Base-by-base conservation (phyloP, 2,797 vertebrate genomes). In the Sebastes diaconus region DNA sequence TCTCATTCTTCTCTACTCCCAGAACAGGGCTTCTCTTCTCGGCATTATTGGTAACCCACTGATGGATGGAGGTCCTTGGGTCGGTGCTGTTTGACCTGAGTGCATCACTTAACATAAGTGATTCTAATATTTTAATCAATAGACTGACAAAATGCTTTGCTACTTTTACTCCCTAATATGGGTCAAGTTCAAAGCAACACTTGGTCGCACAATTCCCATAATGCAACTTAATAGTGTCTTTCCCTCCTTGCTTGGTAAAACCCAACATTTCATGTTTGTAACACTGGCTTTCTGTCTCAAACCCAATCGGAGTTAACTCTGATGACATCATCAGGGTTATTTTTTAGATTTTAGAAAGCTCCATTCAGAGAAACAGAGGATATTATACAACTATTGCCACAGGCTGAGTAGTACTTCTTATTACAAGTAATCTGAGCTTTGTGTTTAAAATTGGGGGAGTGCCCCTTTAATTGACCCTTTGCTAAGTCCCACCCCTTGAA, bases 71-170 rank as follows among this genome's bases (percentile, higher is more conserved):
- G 63, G 20, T 25, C 22, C 10, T 32, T 76, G 16, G n/a, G n/a
- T 71, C 64, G 20, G 29, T 58, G 50, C 32, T 75, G 27, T 34
- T 64, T 65, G 50, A 66, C 13, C 6, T 36, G 22, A 39, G 11
- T 24, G 16, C 13, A 59, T 57, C 20, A 30, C 55, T 67, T 22
- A 36, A 12, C 30, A 63, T 8, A 34, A 34, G 20, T n/a, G 60
- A 63, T 63, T 63, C 60, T 63, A 39, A 65, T 29, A 32, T 30
- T 63, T n/a, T 61, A 29, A 79, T 79, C 59, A 69, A 66, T 58
- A 58, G 30, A 32, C 20, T 34, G 11, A 72, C 24, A 29, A 80
- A 65, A 76, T 69, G 30, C 22, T 57, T 61, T 55, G 3, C 9
- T 70, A 42, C 32, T 25, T 73, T 84, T 58, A 20, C 8, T 52